phyloP scores from a whole-genome alignment of 2,113 vertebrate genomes.

The Engystomops pustulosus region DNA sequence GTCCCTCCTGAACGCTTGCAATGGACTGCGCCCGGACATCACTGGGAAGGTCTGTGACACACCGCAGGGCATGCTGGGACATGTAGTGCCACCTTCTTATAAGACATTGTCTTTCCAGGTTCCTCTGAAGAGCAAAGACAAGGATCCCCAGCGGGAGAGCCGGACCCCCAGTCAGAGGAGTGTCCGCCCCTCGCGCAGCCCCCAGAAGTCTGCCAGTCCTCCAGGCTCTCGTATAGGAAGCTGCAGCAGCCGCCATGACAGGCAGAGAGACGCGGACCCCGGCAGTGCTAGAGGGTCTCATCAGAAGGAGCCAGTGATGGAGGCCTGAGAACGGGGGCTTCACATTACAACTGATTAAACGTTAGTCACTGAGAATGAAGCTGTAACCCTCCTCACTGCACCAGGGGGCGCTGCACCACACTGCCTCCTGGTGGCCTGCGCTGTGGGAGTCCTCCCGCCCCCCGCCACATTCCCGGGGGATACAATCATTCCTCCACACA shows the following conservation, averaged over 20 bases:
- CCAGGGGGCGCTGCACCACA: not conserved
- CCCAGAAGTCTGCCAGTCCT: fast-evolving
- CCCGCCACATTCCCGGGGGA: not conserved
- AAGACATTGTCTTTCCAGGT: too few species aligned
- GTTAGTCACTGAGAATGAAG: too few species aligned
- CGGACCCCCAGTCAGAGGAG: not conserved
- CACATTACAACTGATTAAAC: too few species aligned
- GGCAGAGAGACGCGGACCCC: fast-evolving
- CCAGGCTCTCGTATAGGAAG: not conserved
- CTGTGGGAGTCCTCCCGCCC: not conserved
- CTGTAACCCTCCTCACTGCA: too few species aligned
- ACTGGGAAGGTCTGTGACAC: slow-evolving; percentile 66
- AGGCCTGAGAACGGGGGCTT: not conserved
- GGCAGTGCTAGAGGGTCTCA: fast-evolving
- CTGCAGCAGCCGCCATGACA: fast-evolving
- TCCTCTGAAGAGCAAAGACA: too few species aligned
- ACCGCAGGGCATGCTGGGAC: not conserved
- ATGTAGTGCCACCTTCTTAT: not conserved
- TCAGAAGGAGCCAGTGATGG: not conserved
- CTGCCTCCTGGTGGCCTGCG: too few species aligned
- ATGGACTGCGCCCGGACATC: slow-evolving; percentile 67
- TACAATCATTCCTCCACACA: slow-evolving; percentile 14
- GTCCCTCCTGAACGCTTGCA: slow-evolving; percentile 63
- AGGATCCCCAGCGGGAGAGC: not conserved
- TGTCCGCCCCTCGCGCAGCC: too few species aligned